Base-by-base conservation (phyloP, 1,140 invertebrate species). In the Pseudomyrmex cubaensis region DNA sequence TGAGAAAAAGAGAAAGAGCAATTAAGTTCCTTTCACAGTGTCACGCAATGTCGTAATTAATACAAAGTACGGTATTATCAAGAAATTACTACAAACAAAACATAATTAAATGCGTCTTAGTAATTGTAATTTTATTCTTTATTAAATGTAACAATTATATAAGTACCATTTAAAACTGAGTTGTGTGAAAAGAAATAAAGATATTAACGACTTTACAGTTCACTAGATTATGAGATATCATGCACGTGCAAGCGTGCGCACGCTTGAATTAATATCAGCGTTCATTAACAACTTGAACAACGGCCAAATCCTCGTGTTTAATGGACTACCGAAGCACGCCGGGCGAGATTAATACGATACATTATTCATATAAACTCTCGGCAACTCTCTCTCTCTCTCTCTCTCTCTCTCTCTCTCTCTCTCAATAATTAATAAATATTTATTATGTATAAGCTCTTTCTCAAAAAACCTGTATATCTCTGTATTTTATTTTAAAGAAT, bases 251-350 rank as follows among this genome's bases (percentile, higher is more conserved):
- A 69, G 22, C 48, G 48, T 13, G 52, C 20, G 52, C 70, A 54
- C 64, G 15, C 20, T 0, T 59, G 66, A 80, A 80, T 80, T 72
- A 80, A 80, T 80, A 59, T 22, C 54, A 10, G 54, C 44, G 15
- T 13, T 72, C 44, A 70, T 72, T 61, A 72, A 59, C 44, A 9
- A 10, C 44, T 72, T 80, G 54, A 72, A 59, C 66, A 72, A 59
- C 57, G 17, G 76, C 20, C 20, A 70, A 78, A 78, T 70, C 22
- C 66, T 80, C 54, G 59, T 35, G 44, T 80, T 80, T 80, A 72
- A 80, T 80, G 9, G 44, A 59, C 54, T 46, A 61, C 17, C 59
- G 44, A 69, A 70, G 54, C 66, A 72, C 76, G 9, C 5, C 50
- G 44, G 48, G 48, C 3, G 44, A 8, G 3, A 50, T 50, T 72